Conservation (phyloP, 2,113 vertebrate genomes). For the Zosterops borbonicus region DNA sequence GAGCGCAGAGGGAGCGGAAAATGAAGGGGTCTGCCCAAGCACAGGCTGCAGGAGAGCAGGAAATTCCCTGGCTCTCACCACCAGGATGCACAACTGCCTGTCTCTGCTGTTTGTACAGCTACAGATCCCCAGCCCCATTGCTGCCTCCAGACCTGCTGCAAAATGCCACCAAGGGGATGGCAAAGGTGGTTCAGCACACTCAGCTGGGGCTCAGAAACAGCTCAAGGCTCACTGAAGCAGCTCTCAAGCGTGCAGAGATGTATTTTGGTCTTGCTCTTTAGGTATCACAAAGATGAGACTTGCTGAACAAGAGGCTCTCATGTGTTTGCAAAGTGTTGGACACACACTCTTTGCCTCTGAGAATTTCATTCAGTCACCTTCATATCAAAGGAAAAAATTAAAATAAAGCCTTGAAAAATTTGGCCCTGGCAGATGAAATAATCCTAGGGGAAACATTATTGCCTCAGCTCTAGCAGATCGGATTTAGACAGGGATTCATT, state of each 20-base stretch:
- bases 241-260: not conserved
- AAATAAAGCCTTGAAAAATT: not conserved
- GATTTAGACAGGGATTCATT: constrained; percentile 24
- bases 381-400: not conserved
- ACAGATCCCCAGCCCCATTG: rapidly evolving
- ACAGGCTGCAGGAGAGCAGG: not conserved
- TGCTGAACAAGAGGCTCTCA: not conserved
- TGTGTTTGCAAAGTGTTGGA: rapidly evolving
- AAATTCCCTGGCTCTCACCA: not conserved
- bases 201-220: not conserved
- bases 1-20: not conserved
- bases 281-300: not conserved
- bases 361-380: not conserved
- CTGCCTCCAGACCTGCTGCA: not conserved
- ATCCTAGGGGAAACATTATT: constrained; percentile 2
- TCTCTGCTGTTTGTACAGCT: rapidly evolving
- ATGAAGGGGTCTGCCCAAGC: rapidly evolving
- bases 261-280: not conserved
- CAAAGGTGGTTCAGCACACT: rapidly evolving
- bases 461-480: not conserved
- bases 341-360: rapidly evolving
- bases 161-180: not conserved
- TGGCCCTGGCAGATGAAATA: constrained; percentile 10
- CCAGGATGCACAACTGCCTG: not conserved
- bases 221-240: not conserved